Percentiles rank a stretch among this genome's conserved stretches.
These are phyloP conservation scores for Scaptomyza reducta DNA, from an alignment of 2,888 invertebrate species.

Conservation along the genomic window DNA sequence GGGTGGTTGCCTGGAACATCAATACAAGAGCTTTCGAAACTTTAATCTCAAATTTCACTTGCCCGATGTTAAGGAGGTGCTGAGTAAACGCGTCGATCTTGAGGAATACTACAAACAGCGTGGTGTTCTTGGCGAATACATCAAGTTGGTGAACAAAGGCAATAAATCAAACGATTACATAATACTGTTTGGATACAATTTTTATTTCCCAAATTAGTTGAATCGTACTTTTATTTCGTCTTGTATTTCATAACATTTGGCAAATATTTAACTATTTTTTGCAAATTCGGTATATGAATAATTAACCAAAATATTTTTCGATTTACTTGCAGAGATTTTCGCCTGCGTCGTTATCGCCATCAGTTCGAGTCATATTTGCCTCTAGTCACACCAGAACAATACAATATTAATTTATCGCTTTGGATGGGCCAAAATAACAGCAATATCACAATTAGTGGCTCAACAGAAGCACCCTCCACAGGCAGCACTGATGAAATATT, in stretches of 20 bases:
- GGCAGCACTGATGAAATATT: slow-evolving; percentile 76
- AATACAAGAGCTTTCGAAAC: slow-evolving; percentile 62
- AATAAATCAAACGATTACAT: slow-evolving; percentile 34
- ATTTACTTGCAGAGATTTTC: slow-evolving; percentile 71
- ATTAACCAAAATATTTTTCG: slow-evolving; percentile 1
- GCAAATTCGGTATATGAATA: not conserved
- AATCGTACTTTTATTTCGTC: not conserved
- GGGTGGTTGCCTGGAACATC: slow-evolving; percentile 80
- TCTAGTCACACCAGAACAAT: slow-evolving; percentile 73
- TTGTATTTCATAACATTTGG: slow-evolving; percentile 1
- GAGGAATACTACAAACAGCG: slow-evolving; percentile 83
- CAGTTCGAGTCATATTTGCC: slow-evolving; percentile 81
- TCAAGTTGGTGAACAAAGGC: slow-evolving; percentile 75
- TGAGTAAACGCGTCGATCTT: slow-evolving; percentile 75
- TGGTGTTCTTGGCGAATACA: slow-evolving; percentile 81
- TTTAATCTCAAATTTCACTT: slow-evolving; percentile 81
- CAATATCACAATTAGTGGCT: slow-evolving; percentile 55
- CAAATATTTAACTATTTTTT: not conserved
- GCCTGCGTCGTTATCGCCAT: slow-evolving; percentile 82
- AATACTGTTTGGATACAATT: slow-evolving; percentile 5
- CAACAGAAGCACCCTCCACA: slow-evolving; percentile 55
- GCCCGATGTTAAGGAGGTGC: slow-evolving; percentile 78
- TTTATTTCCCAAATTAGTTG: slow-evolving; percentile 2
- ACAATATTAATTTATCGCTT: slow-evolving; percentile 71
- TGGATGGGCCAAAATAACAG: slow-evolving; percentile 67